Evolutionary conservation across 2,113 vertebrate species (phyloP).

Genomic region (Jaculus jaculus): DNA sequence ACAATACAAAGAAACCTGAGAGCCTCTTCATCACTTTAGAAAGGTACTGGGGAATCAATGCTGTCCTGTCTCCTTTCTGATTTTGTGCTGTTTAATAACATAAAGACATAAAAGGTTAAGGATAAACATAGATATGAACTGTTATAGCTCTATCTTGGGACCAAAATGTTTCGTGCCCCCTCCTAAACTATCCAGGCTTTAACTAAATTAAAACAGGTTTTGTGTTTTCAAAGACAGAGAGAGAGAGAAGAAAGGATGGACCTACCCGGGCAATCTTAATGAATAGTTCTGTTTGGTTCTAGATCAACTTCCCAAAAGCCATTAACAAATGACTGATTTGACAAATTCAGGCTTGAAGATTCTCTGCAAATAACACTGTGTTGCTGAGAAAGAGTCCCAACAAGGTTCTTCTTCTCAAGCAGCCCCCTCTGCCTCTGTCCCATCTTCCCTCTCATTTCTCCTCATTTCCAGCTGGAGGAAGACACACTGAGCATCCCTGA

Average conservation of each 20-base stretch:
- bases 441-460: neutral
- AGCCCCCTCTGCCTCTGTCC: neutral
- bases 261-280: neutral
- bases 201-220: neutral
- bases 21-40: neutral
- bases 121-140: neutral
- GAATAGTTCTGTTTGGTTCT: constrained; percentile 6
- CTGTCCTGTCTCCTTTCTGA: neutral
- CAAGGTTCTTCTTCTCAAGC: no score
- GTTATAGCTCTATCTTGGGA: neutral
- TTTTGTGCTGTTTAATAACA: neutral
- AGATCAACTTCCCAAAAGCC: constrained; percentile 6
- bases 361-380: neutral
- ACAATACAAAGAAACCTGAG: neutral
- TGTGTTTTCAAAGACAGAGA: neutral
- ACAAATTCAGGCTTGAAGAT: neutral
- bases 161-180: neutral
- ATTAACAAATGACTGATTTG: neutral
- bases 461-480: neutral
- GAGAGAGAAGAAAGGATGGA: neutral
- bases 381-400: neutral
- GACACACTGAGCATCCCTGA: constrained; percentile 3
- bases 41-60: neutral
- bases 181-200: neutral
- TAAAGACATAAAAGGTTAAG: neutral